Base-by-base conservation (phyloP, 30 jellyfish, hydroid and myxozoan genomes). In the Morbakka virulenta region DNA sequence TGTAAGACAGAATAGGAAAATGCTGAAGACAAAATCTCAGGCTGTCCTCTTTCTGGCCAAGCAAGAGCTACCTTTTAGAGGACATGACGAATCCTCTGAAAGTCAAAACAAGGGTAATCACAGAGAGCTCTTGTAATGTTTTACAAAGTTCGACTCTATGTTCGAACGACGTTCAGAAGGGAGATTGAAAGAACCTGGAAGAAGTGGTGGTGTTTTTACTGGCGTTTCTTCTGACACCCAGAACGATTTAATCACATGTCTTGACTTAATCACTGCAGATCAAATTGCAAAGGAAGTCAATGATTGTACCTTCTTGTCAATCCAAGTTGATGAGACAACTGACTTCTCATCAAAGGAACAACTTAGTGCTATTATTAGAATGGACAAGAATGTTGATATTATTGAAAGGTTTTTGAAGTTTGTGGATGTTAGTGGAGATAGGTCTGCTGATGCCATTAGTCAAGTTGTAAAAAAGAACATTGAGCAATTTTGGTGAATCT, bases 181-280 rank as follows among this genome's bases (percentile, higher is more conserved):
- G 22, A 25, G 48, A 73, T 41, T 63, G 24, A 82, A 29, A 22
- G 74, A 64, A 35, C 48, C 26, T 13, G 89, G n/a, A n/a, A n/a
- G n/a, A n/a, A n/a, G n/a, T n/a, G n/a, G n/a, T n/a, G n/a, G n/a
- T n/a, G n/a, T n/a, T n/a, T 78, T 63, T 36, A 78, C 89, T 4
- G 89, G 89, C 49, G 82, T 65, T 13, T 78, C 89, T 32, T 72
- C 89, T n/a, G 89, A 78, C 12, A 64, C 50, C 23, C 75, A 78
- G 29, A 78, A 78, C 49, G 89, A 76, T 76, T 72, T 64, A 62
- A 77, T 62, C n/a, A 62, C 62, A 4, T 63, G 72, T 35, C 24
- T 64, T 1, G 82, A 62, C 36, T 24, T 32, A 20, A 67, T 65
- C 23, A 49, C 66, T 48, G 73, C 36, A 31, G 89, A 78, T 31